Base-by-base conservation (phyloP, 1,140 invertebrate species). In the Charaxes varanes region DNA sequence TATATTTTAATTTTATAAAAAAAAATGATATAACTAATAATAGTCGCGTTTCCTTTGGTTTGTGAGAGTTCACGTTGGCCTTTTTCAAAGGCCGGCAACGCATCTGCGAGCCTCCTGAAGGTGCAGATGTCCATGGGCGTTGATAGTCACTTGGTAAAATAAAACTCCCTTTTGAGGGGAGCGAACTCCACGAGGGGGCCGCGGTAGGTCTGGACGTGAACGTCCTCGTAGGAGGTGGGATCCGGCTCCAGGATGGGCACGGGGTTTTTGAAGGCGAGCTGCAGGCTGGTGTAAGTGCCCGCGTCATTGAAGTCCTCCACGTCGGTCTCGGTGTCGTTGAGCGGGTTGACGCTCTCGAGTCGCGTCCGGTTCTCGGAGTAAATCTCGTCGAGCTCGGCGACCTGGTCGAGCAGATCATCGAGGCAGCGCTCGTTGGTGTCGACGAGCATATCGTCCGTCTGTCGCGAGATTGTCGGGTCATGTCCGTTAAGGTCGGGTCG, bases 241-340 rank as follows among this genome's bases (percentile, higher is more conserved):
- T 72, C 64, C 4, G 72, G 73, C 62, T 88, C 83, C 32, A 83
- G 56, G 14, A 92, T 87, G 4, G 87, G 59, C 0, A 93, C 66
- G 0, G 93, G 93, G 81, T 95, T 94, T 78, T 92, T 94, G 86
- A 94, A 95, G 0, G 94, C 94, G 62, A 94, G 86, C 64, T 94
- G 93, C 24, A 95, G 72, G 62, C 93, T 94, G 0, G 91, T 92
- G 46, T 95, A 94, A 0, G 91, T 93, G 32, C 90, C 89, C 34
- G 89, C 87, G 56, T 94, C 92, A 52, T 90, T 89, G 44, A 92
- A 90, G 15, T 90, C 90, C 18, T 92, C 90, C 18, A 49, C 30
- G 21, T 78, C 69, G 0, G 45, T 54, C 23, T 85, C 79, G 14
- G 77, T 73, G 32, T 73, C 55, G 19, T 53, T 45, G 0, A 36